These are phyloP conservation scores for Leucosticte australis DNA, from an alignment of 2,113 vertebrate genomes.

Conservation along the genomic window DNA sequence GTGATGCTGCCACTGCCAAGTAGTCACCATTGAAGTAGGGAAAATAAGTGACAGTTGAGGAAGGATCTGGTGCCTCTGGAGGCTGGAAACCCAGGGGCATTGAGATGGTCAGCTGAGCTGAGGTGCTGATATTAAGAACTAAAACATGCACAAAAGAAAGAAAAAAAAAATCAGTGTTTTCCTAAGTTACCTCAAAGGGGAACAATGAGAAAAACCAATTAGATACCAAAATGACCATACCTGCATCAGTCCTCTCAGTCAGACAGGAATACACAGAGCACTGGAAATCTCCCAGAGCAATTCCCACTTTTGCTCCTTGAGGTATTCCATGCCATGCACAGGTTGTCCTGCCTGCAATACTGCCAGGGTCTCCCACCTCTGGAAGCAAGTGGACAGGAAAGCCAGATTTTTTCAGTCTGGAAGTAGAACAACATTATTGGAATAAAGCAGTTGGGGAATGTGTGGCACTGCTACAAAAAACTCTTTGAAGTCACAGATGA, in stretches of 20 bases:
- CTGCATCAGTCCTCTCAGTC: constrained; percentile 83
- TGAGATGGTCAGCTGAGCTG: constrained; percentile 86
- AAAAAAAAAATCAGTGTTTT: background rate
- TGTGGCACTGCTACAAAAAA: background rate
- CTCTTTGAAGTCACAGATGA: background rate
- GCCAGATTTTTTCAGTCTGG: constrained; percentile 77
- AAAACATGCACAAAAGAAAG: background rate
- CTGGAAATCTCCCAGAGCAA: constrained; percentile 92
- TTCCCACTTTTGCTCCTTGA: constrained; percentile 82
- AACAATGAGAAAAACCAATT: background rate
- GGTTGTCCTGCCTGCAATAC: constrained; percentile 78
- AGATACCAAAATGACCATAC: constrained; percentile 56
- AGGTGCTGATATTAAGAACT: constrained; percentile 96
- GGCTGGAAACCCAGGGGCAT: constrained; percentile 87
- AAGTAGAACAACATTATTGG: constrained; percentile 34
- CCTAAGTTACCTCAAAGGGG: background rate
- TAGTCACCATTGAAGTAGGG: constrained; percentile 86
- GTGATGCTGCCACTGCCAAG: constrained; percentile 89
- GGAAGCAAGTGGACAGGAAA: constrained; percentile 90
- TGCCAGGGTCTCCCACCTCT: constrained; percentile 78
- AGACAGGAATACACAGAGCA: constrained; percentile 93
- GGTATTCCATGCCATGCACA: constrained; percentile 84
- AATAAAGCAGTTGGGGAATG: background rate
- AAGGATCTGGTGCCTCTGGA: constrained; percentile 70
- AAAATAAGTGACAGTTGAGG: constrained; percentile 82